Evolutionary conservation across 30 jellyfish, hydroid and myxozoan genomes (phyloP).

Genomic region (Nemopilema nomurai): DNA sequence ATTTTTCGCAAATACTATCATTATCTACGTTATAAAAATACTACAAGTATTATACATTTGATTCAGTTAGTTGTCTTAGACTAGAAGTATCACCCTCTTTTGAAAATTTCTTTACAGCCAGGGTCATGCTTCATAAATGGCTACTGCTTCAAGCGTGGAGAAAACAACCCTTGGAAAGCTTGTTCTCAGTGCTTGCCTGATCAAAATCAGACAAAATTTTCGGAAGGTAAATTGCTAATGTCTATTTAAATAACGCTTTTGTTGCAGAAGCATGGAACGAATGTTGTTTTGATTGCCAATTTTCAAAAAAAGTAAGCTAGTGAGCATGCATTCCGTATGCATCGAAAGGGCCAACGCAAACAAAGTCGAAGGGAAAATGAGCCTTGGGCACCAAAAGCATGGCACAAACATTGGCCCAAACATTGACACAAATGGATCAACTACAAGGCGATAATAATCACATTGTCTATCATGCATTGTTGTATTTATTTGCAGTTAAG

Average conservation of each 20-base stretch:
- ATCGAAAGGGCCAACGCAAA: not conserved
- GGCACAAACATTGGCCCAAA: not conserved
- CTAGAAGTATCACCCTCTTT: no score
- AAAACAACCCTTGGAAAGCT: constrained; percentile 54
- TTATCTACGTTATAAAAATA: no score
- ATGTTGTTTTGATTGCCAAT: not conserved
- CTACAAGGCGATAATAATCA: not conserved
- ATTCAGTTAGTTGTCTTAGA: no score
- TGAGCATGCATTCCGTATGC: not conserved
- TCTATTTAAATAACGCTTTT: not conserved
- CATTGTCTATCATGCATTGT: not conserved
- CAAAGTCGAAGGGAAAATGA: not conserved
- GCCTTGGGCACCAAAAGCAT: not conserved
- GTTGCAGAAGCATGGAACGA: not conserved
- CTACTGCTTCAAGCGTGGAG: constrained; percentile 74
- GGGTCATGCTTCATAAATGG: constrained; percentile 80
- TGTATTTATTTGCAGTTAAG: not conserved
- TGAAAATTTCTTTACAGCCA: constrained; percentile 52
- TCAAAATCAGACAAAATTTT: constrained; percentile 45
- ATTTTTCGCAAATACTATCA: no score
- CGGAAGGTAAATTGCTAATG: constrained; percentile 31
- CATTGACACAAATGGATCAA: not conserved
- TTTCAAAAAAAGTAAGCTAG: not conserved
- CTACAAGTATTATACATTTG: no score
- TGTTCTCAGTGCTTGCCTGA: constrained; percentile 70